These are phyloP conservation scores for Salvelinus alpinus DNA, from an alignment of 2,113 vertebrate genomes.

Conservation along the genomic window DNA sequence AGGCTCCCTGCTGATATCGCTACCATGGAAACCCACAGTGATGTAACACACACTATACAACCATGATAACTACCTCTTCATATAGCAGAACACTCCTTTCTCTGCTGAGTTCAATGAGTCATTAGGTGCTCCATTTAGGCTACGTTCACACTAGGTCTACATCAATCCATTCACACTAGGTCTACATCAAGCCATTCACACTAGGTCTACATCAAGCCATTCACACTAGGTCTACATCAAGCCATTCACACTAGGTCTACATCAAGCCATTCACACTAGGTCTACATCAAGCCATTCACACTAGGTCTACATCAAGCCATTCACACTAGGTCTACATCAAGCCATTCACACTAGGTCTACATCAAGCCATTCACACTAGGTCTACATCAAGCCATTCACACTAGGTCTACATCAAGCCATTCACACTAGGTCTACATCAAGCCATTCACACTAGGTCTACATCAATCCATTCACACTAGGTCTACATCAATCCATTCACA, in stretches of 20 bases:
- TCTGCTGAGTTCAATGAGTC: constrained; percentile 14
- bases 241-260: background rate
- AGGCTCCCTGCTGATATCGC: constrained; percentile 15
- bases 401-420: no score
- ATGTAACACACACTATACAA: constrained; percentile 10
- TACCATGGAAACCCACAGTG: constrained; percentile 48
- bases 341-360: no score
- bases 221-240: background rate
- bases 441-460: no score
- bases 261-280: no score
- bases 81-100: background rate
- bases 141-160: background rate
- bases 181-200: no score
- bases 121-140: background rate
- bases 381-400: no score
- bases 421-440: no score
- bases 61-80: constrained; percentile 16
- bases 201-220: background rate
- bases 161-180: background rate
- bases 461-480: no score
- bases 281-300: no score
- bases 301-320: background rate
- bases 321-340: background rate
- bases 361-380: background rate
- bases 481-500: no score